phyloP scores from a whole-genome alignment of 1,140 invertebrate species.

The Microplitis mediator region DNA sequence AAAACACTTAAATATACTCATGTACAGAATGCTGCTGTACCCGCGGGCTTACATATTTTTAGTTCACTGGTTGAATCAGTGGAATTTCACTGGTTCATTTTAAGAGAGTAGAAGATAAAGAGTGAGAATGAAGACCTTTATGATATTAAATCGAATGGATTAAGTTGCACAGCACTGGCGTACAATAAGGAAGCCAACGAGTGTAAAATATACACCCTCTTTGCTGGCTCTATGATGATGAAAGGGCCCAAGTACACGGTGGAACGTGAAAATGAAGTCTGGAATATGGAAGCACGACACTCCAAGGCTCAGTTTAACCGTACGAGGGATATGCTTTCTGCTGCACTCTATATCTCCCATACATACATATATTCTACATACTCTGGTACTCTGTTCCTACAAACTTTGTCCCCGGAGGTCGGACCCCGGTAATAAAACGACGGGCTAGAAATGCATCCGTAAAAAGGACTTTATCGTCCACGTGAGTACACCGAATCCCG shows the following conservation, averaged over 20 bases:
- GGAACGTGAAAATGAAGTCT: conserved; percentile 14
- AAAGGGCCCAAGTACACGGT: conserved; percentile 3
- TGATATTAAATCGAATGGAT: conserved; percentile 6
- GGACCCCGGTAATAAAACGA: conserved; percentile 33
- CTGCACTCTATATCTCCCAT: not conserved
- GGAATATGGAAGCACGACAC: not conserved
- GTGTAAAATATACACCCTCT: conserved; percentile 7
- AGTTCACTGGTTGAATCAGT: too few relatives aligned
- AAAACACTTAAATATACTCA: too few relatives aligned
- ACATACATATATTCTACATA: not conserved
- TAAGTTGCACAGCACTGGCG: not conserved
- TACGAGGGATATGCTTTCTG: conserved; percentile 4
- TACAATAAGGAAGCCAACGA: conserved; percentile 5
- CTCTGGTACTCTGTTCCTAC: conserved; percentile 26
- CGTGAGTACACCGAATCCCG: conserved; percentile 23
- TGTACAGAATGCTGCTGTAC: too few relatives aligned
- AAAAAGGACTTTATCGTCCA: conserved; percentile 36
- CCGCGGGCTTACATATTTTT: too few relatives aligned
- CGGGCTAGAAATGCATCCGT: conserved; percentile 31
- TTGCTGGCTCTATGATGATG: not conserved
- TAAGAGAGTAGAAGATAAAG: not conserved
- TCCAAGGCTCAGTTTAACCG: too few relatives aligned
- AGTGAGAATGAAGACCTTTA: not conserved
- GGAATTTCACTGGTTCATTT: too few relatives aligned
- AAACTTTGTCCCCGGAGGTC: conserved; percentile 31